Evolutionary conservation across 2,888 invertebrate genomes (phyloP).

Genomic region (Protonemura montana): DNA sequence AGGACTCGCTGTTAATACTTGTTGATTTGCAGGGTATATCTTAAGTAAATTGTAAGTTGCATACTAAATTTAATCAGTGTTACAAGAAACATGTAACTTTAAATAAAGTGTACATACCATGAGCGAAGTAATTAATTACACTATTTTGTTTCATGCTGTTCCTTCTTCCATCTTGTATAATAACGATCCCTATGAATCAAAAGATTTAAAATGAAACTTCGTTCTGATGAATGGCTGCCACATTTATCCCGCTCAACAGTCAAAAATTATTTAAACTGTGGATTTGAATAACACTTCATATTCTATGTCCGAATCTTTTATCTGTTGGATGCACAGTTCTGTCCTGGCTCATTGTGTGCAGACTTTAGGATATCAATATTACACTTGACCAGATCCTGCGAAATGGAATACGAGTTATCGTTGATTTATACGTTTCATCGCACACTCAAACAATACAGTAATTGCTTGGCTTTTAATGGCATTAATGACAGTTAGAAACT

Average conservation of each 20-base stretch:
- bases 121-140: neutral
- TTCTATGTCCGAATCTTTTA: neutral
- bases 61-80: neutral
- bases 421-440: neutral
- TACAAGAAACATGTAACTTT: neutral
- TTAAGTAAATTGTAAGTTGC: neutral
- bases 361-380: neutral
- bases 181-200: neutral
- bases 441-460: slow-evolving; percentile 12
- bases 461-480: slow-evolving; percentile 12
- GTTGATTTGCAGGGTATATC: neutral
- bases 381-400: neutral
- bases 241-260: neutral
- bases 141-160: neutral
- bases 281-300: neutral
- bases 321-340: neutral
- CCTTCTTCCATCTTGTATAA: neutral
- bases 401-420: neutral
- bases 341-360: too few relatives aligned
- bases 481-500: neutral
- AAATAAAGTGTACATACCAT: neutral
- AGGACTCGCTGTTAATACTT: too few relatives aligned
- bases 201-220: neutral
- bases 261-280: neutral
- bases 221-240: neutral